Base-by-base conservation (phyloP, 2,113 vertebrate genomes). In the Pseudorasbora parva region DNA sequence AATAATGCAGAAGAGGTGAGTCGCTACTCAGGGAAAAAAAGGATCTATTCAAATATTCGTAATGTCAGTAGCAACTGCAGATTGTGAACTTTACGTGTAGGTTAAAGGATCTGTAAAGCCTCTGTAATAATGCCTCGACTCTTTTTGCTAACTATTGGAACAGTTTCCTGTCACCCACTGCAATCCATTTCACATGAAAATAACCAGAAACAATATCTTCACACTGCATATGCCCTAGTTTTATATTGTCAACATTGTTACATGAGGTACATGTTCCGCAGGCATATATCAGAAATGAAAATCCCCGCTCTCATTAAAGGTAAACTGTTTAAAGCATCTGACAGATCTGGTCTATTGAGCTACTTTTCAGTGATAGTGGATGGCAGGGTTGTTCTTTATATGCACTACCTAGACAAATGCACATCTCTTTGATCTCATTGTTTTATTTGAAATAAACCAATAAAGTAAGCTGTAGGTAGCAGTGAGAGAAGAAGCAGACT, bases 321-420 rank as follows among this genome's bases (percentile, higher is more conserved):
- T 51, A 66, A 83, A 76, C 57, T 2, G 30, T 37, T 83, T 83
- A 23, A 37, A 56, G 72, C 45, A 43, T 66, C 33, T n/a, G 59
- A 66, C 72, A 83, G 68, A 82, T 72, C 30, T 0, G 7, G 78
- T 14, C 33, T 45, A 71, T 81, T 71, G 11, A 81, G 49, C 12
- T 81, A 25, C 25, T 82, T 73, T 73, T 27, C 14, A 30, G 25
- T 59, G 37, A 82, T 72, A 59, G 51, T 25, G 25, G 51, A 12
- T 82, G 66, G n/a, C 66, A 82, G 33, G 33, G n/a, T 60, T 45
- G 56, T 43, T 73, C 81, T 73, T 30, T 27, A n/a, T 57, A 45
- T 71, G 51, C 78, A 49, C 11, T 69, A 59, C 51, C 15, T 51
- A 59, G n/a, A 82, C 30, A 82, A 45, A 45, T 59, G 54, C 14